Base-by-base conservation (phyloP, 2,797 vertebrate species). In the Pseudotriccus pelzelni region DNA sequence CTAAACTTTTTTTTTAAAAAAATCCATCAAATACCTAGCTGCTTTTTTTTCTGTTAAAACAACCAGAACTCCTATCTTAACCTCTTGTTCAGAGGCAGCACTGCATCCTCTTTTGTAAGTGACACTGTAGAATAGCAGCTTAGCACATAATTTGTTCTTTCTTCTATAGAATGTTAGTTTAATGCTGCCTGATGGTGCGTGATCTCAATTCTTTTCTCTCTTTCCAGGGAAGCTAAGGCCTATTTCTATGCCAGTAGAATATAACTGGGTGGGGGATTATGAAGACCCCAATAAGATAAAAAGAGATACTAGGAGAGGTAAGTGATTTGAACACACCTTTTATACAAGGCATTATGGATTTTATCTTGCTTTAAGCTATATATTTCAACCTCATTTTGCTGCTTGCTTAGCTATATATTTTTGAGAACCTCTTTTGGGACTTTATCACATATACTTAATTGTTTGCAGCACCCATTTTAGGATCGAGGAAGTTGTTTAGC, bases 191-290 rank as follows among this genome's bases (percentile, higher is more conserved):
- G 90, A 63, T 79, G 56, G 62, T 93, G 63, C 96, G 79, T 97
- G 95, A 95, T 97, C 64, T 87, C 96, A 82, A 75, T 97, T 97
- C 97, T 97, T 93, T 96, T 93, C 96, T 97, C 96, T 98, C 91
- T 97, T 96, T 98, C 93, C 98, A 99, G 99, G 99, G 96, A 99
- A 99, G 97, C 98, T 99, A 96, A 99, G 99, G 96, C 99, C 99
- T 97, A 99, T 99, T 97, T 99, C 99, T 95, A 99, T 99, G 99
- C 99, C 99, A 84, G 98, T 99, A 97, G 99, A 99, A 98, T 99
- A 99, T 98, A 99, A 99, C 98, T 99, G 99, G 99, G 99, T 99
- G 97, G 99, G 99, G 97, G 99, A 99, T 97, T 99, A 98, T 97
- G 99, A 99, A 98, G 99, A 99, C 97, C 98, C 99, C 95, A 98